phyloP scores from a whole-genome alignment of 2,888 invertebrate species.

The Furcula furcula region DNA sequence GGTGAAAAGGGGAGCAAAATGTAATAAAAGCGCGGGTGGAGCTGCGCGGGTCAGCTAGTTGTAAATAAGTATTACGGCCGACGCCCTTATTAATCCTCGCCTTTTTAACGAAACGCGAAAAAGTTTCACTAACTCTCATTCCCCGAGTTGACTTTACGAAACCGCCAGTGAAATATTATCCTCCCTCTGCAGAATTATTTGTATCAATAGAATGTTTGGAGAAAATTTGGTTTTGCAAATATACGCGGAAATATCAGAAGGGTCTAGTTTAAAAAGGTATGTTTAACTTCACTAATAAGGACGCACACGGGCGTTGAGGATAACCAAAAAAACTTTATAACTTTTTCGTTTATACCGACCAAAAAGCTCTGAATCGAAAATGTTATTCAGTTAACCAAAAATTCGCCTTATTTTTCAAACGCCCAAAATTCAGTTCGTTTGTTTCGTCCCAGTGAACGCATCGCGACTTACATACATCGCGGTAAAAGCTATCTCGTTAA shows the following conservation, averaged over 20 bases:
- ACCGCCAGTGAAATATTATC: conserved; percentile 66
- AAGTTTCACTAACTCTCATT: conserved; percentile 67
- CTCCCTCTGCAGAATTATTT: conserved; percentile 65
- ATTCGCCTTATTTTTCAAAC: conserved; percentile 34
- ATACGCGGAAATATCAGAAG: conserved; percentile 54
- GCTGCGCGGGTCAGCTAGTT: conserved; percentile 78
- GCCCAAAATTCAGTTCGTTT: conserved; percentile 35
- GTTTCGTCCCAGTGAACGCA: conserved; percentile 38
- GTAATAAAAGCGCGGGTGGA: no score
- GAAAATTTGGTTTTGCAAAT: conserved; percentile 64
- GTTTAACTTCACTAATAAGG: conserved; percentile 77
- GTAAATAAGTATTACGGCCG: conserved; percentile 77
- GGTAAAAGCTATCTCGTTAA: conserved; percentile 75
- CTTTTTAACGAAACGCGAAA: conserved; percentile 74
- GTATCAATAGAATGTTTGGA: conserved; percentile 75
- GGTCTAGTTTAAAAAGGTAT: conserved; percentile 69
- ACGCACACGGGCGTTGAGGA: conserved; percentile 44
- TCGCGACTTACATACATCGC: conserved; percentile 45
- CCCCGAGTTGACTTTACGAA: conserved; percentile 49
- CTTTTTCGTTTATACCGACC: conserved; percentile 45
- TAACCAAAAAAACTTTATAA: conserved; percentile 33
- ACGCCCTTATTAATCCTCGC: conserved; percentile 71
- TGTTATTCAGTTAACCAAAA: conserved; percentile 32
- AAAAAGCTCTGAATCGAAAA: conserved; percentile 38
- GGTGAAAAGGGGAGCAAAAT: no score